A percentile compares a stretch with the other conserved stretches of the same genome.
These are phyloP conservation scores for Arenicola marina DNA, from an alignment of 2,888 invertebrate species.

Conservation along the genomic window DNA sequence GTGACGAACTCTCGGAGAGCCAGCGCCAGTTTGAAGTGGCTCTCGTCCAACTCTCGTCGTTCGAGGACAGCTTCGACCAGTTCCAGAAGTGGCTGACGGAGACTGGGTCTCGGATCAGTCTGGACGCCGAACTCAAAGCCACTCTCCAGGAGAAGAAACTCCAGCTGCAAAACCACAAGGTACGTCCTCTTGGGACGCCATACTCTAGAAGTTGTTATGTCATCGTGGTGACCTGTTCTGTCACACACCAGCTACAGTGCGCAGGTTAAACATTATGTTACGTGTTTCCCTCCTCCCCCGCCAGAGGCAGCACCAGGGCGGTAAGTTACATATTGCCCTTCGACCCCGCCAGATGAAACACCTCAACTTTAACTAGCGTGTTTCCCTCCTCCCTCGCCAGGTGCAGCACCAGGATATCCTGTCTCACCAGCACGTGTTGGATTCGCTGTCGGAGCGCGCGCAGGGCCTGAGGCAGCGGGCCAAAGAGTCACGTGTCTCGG, in stretches of 20 bases:
- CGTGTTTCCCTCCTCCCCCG: too few species aligned
- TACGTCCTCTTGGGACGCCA: constrained; percentile 2
- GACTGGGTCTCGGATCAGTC: constrained; percentile 75
- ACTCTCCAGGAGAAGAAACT: constrained; percentile 90
- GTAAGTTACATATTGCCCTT: too few species aligned
- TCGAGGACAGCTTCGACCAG: constrained; percentile 82
- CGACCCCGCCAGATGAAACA: too few species aligned
- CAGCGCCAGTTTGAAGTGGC: constrained; percentile 80
- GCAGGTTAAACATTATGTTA: too few species aligned
- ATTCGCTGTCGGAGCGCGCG: constrained; percentile 79
- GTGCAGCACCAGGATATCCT: constrained; percentile 72
- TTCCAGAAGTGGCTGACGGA: constrained; percentile 79
- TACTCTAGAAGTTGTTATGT: too few species aligned
- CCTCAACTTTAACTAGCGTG: too few species aligned
- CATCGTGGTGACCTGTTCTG: too few species aligned
- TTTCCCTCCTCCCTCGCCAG: constrained; percentile 17
- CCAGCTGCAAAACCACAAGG: constrained; percentile 64
- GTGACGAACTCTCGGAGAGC: constrained; percentile 80
- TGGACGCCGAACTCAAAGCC: constrained; percentile 79
- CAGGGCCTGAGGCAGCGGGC: constrained; percentile 67
- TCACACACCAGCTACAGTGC: too few species aligned
- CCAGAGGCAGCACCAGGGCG: too few species aligned
- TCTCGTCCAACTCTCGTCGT: constrained; percentile 88
- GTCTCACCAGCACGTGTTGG: constrained; percentile 82
- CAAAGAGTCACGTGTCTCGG: constrained; percentile 44